phyloP scores from a whole-genome alignment of 2,113 vertebrate species.

The Sceloporus tristichus region DNA sequence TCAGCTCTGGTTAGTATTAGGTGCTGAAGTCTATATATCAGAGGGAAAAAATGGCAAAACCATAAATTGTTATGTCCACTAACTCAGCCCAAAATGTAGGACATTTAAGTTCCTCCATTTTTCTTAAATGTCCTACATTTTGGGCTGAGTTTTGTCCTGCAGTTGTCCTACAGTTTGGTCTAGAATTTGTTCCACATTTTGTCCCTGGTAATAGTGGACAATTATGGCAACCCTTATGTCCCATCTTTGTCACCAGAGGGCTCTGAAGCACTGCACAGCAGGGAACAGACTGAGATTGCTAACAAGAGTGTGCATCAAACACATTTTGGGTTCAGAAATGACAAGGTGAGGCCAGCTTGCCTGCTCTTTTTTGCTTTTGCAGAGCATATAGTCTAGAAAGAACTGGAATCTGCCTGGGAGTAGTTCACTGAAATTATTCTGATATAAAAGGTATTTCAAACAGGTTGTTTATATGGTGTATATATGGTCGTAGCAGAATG shows the following conservation, averaged over 20 bases:
- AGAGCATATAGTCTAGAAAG: neutral
- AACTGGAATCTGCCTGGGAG: neutral
- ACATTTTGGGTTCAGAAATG: constrained; percentile 24
- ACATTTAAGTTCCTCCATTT: too few species aligned
- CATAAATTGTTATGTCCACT: too few species aligned
- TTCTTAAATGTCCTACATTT: too few species aligned
- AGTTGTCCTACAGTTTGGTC: too few species aligned
- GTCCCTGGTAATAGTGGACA: too few species aligned
- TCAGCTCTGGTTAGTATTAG: too few species aligned
- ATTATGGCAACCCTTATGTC: neutral
- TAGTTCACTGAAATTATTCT: neutral
- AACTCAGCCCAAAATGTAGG: too few species aligned
- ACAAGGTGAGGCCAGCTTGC: neutral
- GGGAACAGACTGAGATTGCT: neutral
- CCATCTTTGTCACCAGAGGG: neutral
- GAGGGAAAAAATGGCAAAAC: too few species aligned
- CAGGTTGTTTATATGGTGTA: neutral
- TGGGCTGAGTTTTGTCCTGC: too few species aligned
- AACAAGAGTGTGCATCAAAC: neutral
- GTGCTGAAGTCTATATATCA: neutral
- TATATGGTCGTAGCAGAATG: neutral
- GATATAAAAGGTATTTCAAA: neutral
- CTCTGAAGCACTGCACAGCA: neutral
- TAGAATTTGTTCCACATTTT: too few species aligned
- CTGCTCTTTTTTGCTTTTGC: neutral